Base-by-base conservation (phyloP, 1,140 invertebrate genomes). In the Pollicipes pollicipes region DNA sequence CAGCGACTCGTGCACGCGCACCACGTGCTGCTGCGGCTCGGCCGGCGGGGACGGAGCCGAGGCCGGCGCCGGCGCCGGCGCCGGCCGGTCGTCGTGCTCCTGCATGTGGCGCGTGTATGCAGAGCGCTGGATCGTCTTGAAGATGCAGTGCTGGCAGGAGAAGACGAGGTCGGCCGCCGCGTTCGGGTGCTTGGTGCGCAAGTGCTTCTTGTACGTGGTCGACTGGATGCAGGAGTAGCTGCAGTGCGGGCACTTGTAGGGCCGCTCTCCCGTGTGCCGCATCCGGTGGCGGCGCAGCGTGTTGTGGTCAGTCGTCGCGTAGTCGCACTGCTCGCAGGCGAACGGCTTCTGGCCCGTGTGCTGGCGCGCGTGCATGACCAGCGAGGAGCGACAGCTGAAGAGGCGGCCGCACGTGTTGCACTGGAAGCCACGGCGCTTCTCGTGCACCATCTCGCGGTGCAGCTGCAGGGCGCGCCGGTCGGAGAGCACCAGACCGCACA, bases 331-430 rank as follows among this genome's bases (percentile, higher is more conserved):
- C 35, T 87, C 83, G 77, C 93, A 95, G 30, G 84, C 81, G 78
- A 91, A 94, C 0, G 90, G 90, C 76, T 91, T 92, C 73, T 89
- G 88, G 76, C 87, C 87, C 1, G 88, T 88, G 73, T 89, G 88
- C 66, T 85, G 86, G 66, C 89, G 79, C 74, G 88, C 80, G 77
- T 93, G 87, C 66, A 91, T 80, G 74, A 87, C 83, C 24, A 90
- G 73, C 63, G 77, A 77, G 24, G 85, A 85, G 76, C 88, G 88
- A 32, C 85, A 80, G 0, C 76, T 81, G 66, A 85, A 86, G 69
- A 86, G 85, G 75, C 90, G 87, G 16, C 87, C 87, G 77, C 90
- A 91, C 70, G 88, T 86, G 72, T 84, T 85, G 75, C 90, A 91
- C 37, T 86, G 84, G 74, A 87, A 90, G 0, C 88, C 88, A 74